Percentiles rank a stretch among this genome's conserved stretches.
These are phyloP conservation scores for Copsychus sechellarum DNA, from an alignment of 2,113 vertebrate genomes.

Conservation along the genomic window DNA sequence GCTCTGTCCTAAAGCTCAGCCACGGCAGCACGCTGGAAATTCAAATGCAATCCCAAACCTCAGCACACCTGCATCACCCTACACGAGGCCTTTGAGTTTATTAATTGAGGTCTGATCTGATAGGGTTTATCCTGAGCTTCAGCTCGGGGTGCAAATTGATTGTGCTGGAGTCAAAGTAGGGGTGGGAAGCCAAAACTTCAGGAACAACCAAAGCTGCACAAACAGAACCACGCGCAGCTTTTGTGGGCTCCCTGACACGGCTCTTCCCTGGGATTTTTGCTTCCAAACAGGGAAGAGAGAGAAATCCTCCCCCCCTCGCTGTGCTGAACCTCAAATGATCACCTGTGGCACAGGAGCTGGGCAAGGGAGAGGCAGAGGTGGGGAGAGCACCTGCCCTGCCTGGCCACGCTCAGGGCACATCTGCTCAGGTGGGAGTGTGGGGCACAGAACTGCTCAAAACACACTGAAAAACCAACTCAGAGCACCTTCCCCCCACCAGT, in stretches of 20 bases:
- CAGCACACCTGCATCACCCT: conserved; percentile 14
- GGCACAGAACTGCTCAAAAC: neutral
- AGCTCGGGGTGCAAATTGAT: neutral
- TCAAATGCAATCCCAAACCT: neutral
- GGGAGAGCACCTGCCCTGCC: neutral
- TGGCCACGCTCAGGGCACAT: fast-evolving
- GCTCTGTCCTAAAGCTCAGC: neutral
- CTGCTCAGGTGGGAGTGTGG: neutral
- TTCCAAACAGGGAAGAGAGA: neutral
- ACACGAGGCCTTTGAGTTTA: neutral
- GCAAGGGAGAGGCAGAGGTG: neutral
- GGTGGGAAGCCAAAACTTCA: neutral
- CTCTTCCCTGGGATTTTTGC: neutral
- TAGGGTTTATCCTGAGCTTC: neutral
- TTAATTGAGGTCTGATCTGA: neutral
- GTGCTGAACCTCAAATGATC: neutral
- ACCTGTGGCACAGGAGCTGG: neutral
- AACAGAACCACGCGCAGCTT: neutral
- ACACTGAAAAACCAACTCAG: fast-evolving
- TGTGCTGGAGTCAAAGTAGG: neutral
- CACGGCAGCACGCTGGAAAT: neutral
- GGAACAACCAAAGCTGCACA: neutral
- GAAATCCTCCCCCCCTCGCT: too few relatives aligned
- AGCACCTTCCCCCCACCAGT: neutral
- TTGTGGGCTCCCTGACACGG: neutral